A percentile compares a stretch with the other conserved stretches of the same genome.
These are phyloP conservation scores for Epistrophe eligans DNA, from an alignment of 2,888 invertebrate species.

Conservation along the genomic window DNA sequence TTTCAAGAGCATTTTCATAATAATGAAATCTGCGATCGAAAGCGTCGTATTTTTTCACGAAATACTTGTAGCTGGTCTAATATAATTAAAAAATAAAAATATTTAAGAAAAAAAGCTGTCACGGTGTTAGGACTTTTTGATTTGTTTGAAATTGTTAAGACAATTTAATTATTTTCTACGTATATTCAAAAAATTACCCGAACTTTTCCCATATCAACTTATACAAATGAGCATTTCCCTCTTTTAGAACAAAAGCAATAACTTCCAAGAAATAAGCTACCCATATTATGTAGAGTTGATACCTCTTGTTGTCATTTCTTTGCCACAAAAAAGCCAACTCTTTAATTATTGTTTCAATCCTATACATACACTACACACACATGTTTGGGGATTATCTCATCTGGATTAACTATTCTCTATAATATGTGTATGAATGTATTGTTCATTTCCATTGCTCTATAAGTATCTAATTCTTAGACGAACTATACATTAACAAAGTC, in stretches of 20 bases:
- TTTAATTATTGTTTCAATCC: constrained; percentile 39
- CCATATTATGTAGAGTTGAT: background rate
- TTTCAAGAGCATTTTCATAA: too few species aligned
- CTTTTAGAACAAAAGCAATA: background rate
- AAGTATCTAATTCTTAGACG: background rate
- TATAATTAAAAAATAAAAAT: too few species aligned
- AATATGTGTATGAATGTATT: constrained; percentile 22
- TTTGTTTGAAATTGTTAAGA: too few species aligned
- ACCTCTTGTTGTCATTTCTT: constrained; percentile 33
- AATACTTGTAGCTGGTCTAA: too few species aligned
- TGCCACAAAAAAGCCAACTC: constrained; percentile 35
- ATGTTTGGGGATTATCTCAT: constrained; percentile 45
- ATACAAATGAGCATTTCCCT: background rate
- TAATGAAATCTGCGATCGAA: too few species aligned
- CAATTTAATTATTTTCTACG: background rate
- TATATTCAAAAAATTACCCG: background rate
- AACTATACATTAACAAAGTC: constrained; percentile 34
- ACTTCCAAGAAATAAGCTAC: constrained; percentile 23
- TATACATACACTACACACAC: background rate
- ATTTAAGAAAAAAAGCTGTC: too few species aligned
- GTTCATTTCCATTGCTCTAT: constrained; percentile 48
- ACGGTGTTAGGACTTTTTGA: too few species aligned
- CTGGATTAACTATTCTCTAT: constrained; percentile 46
- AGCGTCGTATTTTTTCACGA: too few species aligned
- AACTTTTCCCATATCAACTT: constrained; percentile 4